These are phyloP conservation scores for Molorchus minor DNA, from an alignment of 2,888 invertebrate species.

Conservation along the genomic window DNA sequence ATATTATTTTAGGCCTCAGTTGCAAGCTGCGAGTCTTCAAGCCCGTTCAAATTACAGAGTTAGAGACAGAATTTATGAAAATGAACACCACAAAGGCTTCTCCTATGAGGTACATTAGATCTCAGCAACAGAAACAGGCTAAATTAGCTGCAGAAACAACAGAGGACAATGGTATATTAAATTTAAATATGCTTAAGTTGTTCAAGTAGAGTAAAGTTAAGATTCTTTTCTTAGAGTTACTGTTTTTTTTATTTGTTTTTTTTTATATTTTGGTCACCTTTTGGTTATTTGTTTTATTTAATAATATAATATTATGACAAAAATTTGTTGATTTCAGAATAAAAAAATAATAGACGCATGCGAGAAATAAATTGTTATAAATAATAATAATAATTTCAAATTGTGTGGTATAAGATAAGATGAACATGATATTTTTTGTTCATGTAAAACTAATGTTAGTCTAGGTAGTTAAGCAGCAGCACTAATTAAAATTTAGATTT, in stretches of 20 bases:
- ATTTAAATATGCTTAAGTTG: no score
- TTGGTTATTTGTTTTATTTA: no score
- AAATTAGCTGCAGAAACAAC: slow-evolving; percentile 65
- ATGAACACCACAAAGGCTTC: slow-evolving; percentile 70
- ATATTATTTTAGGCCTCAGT: slow-evolving; percentile 66
- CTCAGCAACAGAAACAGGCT: slow-evolving; percentile 79
- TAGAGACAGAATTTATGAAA: slow-evolving; percentile 89
- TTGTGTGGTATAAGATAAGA: no score
- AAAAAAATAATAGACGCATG: no score
- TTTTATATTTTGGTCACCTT: neutral
- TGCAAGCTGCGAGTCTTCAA: slow-evolving; percentile 85
- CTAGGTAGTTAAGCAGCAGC: slow-evolving; percentile 8
- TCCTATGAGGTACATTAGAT: slow-evolving; percentile 80
- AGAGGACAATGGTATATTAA: slow-evolving; percentile 63
- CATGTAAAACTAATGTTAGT: no score
- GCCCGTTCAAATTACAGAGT: slow-evolving; percentile 88
- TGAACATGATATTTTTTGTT: no score
- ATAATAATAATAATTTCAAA: no score
- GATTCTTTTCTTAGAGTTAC: neutral
- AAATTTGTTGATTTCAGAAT: no score
- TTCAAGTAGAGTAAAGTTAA: no score
- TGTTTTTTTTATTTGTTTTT: neutral
- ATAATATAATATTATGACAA: no score
- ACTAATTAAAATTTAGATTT: slow-evolving; percentile 10
- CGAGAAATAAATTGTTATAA: no score